These are phyloP conservation scores for Scaptodrosophila lebanonensis DNA, from an alignment of 1,140 invertebrate species.

Conservation along the genomic window DNA sequence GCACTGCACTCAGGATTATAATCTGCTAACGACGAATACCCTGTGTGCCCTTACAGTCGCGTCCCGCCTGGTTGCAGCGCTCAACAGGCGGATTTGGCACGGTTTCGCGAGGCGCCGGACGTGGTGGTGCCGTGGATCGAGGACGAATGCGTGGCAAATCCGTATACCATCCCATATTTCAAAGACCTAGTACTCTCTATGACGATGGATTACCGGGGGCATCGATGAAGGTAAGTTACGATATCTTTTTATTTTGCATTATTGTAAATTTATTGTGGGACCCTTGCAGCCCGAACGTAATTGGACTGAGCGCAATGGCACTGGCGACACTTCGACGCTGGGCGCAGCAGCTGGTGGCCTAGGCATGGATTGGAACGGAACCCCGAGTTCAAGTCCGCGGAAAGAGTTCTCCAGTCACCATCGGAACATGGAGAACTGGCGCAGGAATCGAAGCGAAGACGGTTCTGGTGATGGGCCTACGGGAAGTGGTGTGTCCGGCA, in stretches of 20 bases:
- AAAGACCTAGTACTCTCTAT: conserved; percentile 60
- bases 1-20: background rate
- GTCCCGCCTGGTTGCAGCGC: conserved; percentile 81
- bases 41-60: conserved; percentile 30
- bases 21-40: background rate
- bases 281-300: conserved; percentile 65
- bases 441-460: conserved; percentile 80
- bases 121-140: conserved; percentile 79
- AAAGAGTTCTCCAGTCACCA: conserved; percentile 80
- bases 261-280: background rate
- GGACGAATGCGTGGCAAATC: conserved; percentile 80
- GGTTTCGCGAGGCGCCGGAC: conserved; percentile 77
- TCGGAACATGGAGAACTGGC: conserved; percentile 82
- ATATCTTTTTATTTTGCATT: background rate
- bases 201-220: conserved; percentile 48
- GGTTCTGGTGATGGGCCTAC: conserved; percentile 48
- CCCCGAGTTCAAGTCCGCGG: conserved; percentile 79
- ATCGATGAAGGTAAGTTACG: conserved; percentile 42
- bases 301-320: conserved; percentile 83
- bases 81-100: conserved; percentile 63
- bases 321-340: conserved; percentile 57
- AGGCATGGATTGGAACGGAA: conserved; percentile 80
- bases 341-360: conserved; percentile 50
- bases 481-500: conserved; percentile 6
- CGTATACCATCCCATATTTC: conserved; percentile 71